Evolutionary conservation across 2,888 invertebrate genomes (phyloP).

Genomic region (Iselma pallidipennis): DNA sequence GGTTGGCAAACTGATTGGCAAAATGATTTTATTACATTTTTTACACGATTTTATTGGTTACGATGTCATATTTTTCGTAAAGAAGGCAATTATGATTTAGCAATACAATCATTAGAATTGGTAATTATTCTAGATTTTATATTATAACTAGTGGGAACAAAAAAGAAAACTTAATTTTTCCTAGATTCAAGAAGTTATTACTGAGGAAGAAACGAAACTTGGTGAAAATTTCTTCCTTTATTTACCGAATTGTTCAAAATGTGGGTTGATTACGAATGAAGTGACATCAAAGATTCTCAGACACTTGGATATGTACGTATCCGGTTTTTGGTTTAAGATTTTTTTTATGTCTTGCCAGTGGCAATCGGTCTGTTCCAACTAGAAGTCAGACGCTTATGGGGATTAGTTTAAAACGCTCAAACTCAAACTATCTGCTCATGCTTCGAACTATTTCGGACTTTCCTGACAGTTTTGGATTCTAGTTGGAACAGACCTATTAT

Average conservation of each 20-base stretch:
- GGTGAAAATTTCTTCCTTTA: slow-evolving; percentile 50
- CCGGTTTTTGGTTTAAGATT: not conserved
- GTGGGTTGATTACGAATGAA: slow-evolving; percentile 56
- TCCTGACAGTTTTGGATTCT: too few relatives aligned
- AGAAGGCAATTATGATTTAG: slow-evolving; percentile 58
- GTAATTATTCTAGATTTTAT: slow-evolving; percentile 44
- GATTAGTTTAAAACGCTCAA: too few relatives aligned
- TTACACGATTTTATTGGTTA: slow-evolving; percentile 61
- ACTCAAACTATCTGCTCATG: too few relatives aligned
- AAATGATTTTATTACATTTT: slow-evolving; percentile 55
- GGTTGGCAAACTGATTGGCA: slow-evolving; percentile 55
- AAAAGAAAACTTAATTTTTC: slow-evolving; percentile 29
- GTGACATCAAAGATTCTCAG: slow-evolving; percentile 57
- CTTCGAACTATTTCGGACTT: too few relatives aligned
- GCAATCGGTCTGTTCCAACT: too few relatives aligned
- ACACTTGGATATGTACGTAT: slow-evolving; percentile 58
- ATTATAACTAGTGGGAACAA: not conserved
- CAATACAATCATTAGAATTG: slow-evolving; percentile 58
- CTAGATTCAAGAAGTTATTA: slow-evolving; percentile 39
- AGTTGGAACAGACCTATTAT: too few relatives aligned
- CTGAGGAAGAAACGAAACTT: slow-evolving; percentile 36
- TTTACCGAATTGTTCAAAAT: slow-evolving; percentile 61
- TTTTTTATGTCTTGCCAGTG: slow-evolving; percentile 3
- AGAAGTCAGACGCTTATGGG: too few relatives aligned
- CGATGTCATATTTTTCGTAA: slow-evolving; percentile 60